These are phyloP conservation scores for Lophura nycthemera DNA, from an alignment of 2,113 vertebrate species.

Conservation along the genomic window DNA sequence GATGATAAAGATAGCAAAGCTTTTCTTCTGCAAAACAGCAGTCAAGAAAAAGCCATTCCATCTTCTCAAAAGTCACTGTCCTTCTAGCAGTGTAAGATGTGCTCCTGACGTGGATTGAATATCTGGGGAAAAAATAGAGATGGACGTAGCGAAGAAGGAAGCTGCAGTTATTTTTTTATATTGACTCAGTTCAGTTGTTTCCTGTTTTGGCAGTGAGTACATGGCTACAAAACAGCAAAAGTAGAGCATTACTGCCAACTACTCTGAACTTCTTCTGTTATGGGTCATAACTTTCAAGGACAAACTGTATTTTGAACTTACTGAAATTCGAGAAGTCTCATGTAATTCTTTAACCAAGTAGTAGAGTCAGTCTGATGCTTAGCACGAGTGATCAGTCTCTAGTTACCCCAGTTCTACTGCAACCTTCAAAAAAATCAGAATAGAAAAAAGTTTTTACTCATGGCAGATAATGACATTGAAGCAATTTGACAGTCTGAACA, in stretches of 20 bases:
- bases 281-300: slow-evolving; percentile 68
- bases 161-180: slow-evolving; percentile 27
- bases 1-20: slow-evolving; percentile 47
- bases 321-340: slow-evolving; percentile 49
- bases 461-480: not conserved
- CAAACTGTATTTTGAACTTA: slow-evolving; percentile 57
- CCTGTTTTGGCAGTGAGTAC: slow-evolving; percentile 57
- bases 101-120: not conserved
- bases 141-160: slow-evolving; percentile 6
- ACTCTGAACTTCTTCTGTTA: slow-evolving; percentile 58
- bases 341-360: slow-evolving; percentile 29
- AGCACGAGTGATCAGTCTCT: not conserved
- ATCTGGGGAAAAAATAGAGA: not conserved
- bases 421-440: not conserved
- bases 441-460: not conserved
- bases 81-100: not conserved
- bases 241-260: slow-evolving; percentile 37
- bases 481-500: not conserved
- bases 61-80: not conserved
- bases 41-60: slow-evolving; percentile 42
- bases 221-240: slow-evolving; percentile 45
- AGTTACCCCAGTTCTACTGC: not conserved
- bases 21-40: slow-evolving; percentile 39
- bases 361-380: not conserved
- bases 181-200: slow-evolving; percentile 57